Base-by-base conservation (phyloP, 2,888 invertebrate genomes). In the Listrodromus nycthemerus region DNA sequence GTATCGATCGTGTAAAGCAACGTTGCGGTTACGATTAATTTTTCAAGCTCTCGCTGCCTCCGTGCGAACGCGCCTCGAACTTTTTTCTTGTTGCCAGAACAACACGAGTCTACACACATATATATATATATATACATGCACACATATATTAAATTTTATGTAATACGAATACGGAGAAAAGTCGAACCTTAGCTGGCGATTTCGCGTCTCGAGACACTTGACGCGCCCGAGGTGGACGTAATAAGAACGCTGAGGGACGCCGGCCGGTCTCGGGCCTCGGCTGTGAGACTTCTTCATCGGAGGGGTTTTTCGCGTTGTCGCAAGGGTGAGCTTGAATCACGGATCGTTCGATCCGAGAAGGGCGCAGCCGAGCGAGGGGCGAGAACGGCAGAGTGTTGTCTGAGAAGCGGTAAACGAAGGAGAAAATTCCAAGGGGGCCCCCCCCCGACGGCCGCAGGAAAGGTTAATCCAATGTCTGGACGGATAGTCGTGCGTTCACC, bases 1-100 rank as follows among this genome's bases (percentile, higher is more conserved):
- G 33, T 10, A 83, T 83, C 80, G 80, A 83, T 30, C 83, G 52
- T 66, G 76, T 75, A 63, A 73, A 83, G 55, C 69, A 67, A 19
- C 67, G 33, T 73, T 69, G 52, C 61, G 71, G 73, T 69, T 73
- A 77, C 33, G 45, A 83, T 80, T 73, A 73, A 83, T 83, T 73
- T 83, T 83, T 83, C 76, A 83, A 80, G 77, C 71, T 24, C 61
- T 69, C 67, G 52, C 71, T 37, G 52, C 73, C 73, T 77, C 67
- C 33, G 21, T 45, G 76, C 66, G 66, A 24, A 41, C 48, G 45
- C 75, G 66, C 50, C 41, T 73, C 30, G 30, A 48, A n/a, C 63
- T 74, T 63, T 30, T 61, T 30, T 74, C 63, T 48, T 48, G 74
- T 55, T 61, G 50, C 48, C 19, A 6, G 45, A 45, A 55, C 33